A percentile compares a stretch with the other conserved stretches of the same genome.
These are phyloP conservation scores for Pipa parva DNA, from an alignment of 2,113 vertebrate species.

Conservation along the genomic window DNA sequence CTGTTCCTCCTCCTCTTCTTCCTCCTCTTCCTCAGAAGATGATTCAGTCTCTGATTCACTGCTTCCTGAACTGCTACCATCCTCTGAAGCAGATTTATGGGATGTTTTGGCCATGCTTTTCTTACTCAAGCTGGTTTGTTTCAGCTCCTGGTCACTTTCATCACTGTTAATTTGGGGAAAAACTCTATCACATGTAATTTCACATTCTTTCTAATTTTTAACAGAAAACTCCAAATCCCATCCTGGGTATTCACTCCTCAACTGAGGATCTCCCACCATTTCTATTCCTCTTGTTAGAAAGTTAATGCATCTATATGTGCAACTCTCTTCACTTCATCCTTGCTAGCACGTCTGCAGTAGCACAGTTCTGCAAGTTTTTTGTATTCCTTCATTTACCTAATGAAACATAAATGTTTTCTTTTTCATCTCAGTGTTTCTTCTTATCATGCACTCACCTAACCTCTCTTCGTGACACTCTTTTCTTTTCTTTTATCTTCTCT, in stretches of 20 bases:
- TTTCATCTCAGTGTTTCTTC: not conserved
- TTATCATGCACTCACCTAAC: not conserved
- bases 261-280: no score
- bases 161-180: slow-evolving; percentile 58
- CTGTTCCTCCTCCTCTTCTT: slow-evolving; percentile 50
- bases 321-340: no score
- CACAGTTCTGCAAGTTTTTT: no score
- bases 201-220: no score
- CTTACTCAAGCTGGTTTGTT: slow-evolving; percentile 58
- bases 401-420: no score
- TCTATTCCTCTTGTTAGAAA: no score
- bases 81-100: slow-evolving; percentile 70
- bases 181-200: slow-evolving; percentile 3
- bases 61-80: slow-evolving; percentile 78
- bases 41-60: slow-evolving; percentile 75
- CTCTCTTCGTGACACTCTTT: slow-evolving; percentile 57
- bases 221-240: no score
- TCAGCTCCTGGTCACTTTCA: slow-evolving; percentile 67
- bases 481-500: slow-evolving; percentile 67
- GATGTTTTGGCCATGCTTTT: slow-evolving; percentile 57
- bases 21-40: slow-evolving; percentile 68
- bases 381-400: no score
- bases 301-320: no score
- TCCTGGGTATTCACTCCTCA: no score
- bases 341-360: no score